phyloP scores from a whole-genome alignment of 2,888 invertebrate genomes.

The Hypsopygia costalis region DNA sequence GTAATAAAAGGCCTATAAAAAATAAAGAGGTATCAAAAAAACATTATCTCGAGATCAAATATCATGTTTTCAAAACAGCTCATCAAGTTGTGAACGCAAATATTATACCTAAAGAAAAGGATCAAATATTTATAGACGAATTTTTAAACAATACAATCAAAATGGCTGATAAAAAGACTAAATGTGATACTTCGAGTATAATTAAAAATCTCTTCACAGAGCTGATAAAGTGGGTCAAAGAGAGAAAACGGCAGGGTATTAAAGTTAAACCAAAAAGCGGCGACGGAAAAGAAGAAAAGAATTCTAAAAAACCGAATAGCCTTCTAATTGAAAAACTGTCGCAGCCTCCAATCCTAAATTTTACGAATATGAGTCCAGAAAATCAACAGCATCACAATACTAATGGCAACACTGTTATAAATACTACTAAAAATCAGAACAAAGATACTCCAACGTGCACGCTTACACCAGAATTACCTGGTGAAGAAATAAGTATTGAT shows the following conservation, averaged over 20 bases:
- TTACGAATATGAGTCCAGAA: no score
- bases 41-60: background rate
- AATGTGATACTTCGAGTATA: background rate
- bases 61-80: conserved; percentile 1
- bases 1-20: background rate
- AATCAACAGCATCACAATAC: no score
- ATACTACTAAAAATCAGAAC: no score
- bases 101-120: conserved; percentile 3
- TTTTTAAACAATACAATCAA: conserved; percentile 1
- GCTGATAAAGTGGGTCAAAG: conserved; percentile 4
- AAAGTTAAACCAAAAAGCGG: background rate
- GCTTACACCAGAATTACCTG: background rate
- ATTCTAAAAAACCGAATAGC: no score
- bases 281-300: no score
- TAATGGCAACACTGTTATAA: no score
- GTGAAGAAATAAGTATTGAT: background rate
- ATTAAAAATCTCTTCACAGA: conserved; percentile 2
- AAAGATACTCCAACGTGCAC: background rate
- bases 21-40: background rate
- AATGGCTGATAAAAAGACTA: background rate
- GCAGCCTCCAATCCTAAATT: no score
- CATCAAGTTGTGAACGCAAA: background rate
- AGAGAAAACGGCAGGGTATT: background rate
- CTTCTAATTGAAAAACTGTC: no score
- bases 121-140: background rate